Evolutionary conservation across 1,140 invertebrate genomes (phyloP), one percentile per base, ranked within the genome.

Genomic region (Aphelinus atriplicis): DNA sequence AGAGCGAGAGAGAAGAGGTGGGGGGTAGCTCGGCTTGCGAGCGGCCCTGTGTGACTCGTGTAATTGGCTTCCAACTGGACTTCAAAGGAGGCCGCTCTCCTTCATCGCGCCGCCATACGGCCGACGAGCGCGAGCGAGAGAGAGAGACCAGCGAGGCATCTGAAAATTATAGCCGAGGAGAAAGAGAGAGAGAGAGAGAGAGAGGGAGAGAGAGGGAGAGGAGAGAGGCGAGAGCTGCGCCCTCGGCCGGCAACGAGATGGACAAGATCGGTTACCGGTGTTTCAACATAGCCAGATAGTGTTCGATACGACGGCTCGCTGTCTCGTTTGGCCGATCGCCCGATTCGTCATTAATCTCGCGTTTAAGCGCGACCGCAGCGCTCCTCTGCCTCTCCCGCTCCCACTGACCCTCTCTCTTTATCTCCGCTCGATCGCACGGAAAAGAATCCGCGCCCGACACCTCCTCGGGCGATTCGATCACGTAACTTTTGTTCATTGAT

Each of bases 41-140:
- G 80, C 85, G 86, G 85, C 85, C 85, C 85, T 84, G 85, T 87
- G 87, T 88, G 87, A 88, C 86, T 88, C 86, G 86, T 87, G 86
- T 88, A 88, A 88, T 88, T 88, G 86, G 87, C 86, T 88, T 86
- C 87, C 87, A 88, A 88, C 85, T 87, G 86, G 87, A 88, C 87
- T 87, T 87, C 86, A 87, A 88, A 88, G 85, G 83, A 79, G 66
- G 83, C 87, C 87, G 87, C 86, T 87, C 83, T 81, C 87, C 86
- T 88, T 88, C 86, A 87, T 87, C 87, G 80, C 81, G 83, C 87
- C 86, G 87, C 86, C 85, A 84, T 84, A 81, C 82, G 82, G 77
- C 79, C 78, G 81, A 82, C 78, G 80, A 80, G 83, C 81, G 56
- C 78, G 74, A 7, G 75, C 68, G 66, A 75, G 78, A 77, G 60